phyloP scores from a whole-genome alignment of 2,113 vertebrate species.

The Antechinus flavipes region DNA sequence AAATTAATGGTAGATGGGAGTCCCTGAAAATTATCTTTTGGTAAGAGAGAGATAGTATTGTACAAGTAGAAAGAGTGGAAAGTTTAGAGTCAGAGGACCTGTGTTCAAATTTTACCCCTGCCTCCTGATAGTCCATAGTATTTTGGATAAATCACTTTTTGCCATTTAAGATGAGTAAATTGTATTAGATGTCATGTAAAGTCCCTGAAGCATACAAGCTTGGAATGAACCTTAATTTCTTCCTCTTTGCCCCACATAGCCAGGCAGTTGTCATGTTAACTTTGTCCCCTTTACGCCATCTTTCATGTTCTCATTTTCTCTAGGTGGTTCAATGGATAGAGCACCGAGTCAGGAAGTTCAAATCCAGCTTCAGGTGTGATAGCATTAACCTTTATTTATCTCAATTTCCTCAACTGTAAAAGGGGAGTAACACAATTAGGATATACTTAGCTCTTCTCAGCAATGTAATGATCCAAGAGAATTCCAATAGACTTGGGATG shows the following conservation, averaged over 20 bases:
- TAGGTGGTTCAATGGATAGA: background rate
- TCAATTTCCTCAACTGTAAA: background rate
- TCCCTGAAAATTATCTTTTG: background rate
- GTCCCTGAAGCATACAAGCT: background rate
- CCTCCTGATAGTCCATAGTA: background rate
- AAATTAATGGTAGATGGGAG: background rate
- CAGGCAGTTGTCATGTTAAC: background rate
- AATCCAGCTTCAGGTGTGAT: background rate
- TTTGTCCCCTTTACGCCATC: background rate
- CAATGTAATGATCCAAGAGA: no score
- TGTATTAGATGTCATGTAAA: background rate
- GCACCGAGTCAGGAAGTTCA: background rate
- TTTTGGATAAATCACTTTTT: background rate
- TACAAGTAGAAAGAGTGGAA: background rate
- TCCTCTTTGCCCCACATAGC: background rate
- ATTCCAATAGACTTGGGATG: no score
- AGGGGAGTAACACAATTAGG: background rate
- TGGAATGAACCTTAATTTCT: background rate
- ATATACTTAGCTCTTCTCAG: no score
- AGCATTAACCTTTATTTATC: background rate
- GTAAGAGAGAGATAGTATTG: background rate
- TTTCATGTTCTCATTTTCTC: background rate
- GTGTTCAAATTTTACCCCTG: background rate
- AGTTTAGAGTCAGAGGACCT: background rate
- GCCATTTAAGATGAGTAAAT: background rate